phyloP scores from a whole-genome alignment of 2,113 vertebrate genomes.

The Notothenia coriiceps region DNA sequence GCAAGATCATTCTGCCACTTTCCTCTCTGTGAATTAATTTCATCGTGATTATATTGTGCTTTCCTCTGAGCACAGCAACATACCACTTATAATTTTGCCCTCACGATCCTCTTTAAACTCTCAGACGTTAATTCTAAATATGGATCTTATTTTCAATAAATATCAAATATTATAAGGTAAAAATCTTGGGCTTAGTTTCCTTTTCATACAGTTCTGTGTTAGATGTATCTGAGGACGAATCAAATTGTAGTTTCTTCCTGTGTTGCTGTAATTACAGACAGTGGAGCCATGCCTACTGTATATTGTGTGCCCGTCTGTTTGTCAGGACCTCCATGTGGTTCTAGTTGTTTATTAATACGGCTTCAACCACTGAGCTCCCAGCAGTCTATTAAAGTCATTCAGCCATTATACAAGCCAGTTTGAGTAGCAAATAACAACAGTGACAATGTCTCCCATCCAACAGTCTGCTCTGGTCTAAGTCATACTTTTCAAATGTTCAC shows the following conservation, averaged over 20 bases:
- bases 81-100: slow-evolving; percentile 2
- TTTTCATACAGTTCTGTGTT: slow-evolving; percentile 3
- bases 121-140: slow-evolving; percentile 21
- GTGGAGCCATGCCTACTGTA: slow-evolving; percentile 27
- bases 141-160: neutral
- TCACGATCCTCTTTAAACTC: neutral
- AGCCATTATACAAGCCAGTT: slow-evolving; percentile 68
- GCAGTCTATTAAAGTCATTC: slow-evolving; percentile 69
- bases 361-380: slow-evolving; percentile 57
- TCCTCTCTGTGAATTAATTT: slow-evolving; percentile 9
- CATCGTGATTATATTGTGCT: slow-evolving; percentile 25
- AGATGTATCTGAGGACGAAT: slow-evolving; percentile 1
- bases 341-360: slow-evolving; percentile 50
- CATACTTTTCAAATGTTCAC: neutral
- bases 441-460: slow-evolving; percentile 42
- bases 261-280: slow-evolving; percentile 19
- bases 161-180: slow-evolving; percentile 7
- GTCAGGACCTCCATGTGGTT: slow-evolving; percentile 51
- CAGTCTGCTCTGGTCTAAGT: slow-evolving; percentile 20
- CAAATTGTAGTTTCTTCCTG: neutral
- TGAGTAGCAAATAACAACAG: slow-evolving; percentile 56
- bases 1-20: neutral
- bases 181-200: slow-evolving; percentile 5
- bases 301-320: slow-evolving; percentile 38
- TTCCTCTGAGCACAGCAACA: slow-evolving; percentile 36